Base-by-base conservation (phyloP, 2,888 invertebrate species). In the Lobophora halterata region DNA sequence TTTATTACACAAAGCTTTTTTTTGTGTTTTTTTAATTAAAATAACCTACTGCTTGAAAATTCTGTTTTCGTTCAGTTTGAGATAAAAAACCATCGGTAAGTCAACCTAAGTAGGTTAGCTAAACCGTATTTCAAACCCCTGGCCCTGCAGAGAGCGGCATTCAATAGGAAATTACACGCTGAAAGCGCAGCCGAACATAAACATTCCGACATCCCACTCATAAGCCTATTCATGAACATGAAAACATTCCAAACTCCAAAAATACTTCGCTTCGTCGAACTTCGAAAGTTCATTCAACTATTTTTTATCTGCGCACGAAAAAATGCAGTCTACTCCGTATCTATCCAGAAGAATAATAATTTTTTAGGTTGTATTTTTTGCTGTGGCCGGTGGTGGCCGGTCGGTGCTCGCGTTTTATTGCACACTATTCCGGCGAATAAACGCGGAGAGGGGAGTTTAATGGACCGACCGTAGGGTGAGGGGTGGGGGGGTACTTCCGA, bases 381-480 rank as follows among this genome's bases (percentile, higher is more conserved):
- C 72, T 70, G 74, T 65, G 77, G 74, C 71, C 68, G 66, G 59
- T 70, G 74, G 72, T 70, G 74, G 72, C 68, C 74, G 71, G 72
- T 65, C 65, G 69, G 64, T 65, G 68, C 67, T 75, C 73, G 72
- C 76, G 71, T 82, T 85, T 83, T 83, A 85, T 82, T 83, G 80
- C 85, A 68, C 79, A 79, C 85, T 82, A 85, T 82, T 78, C 81
- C 79, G 72, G 68, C 71, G 77, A 79, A 83, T 83, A 83, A 82
- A 80, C 79, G 76, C 65, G 71, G 48, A 41, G 51, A 58, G 64
- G 72, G 71, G 74, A n/a, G 69, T 61, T 71, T 82, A 82, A 82
- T 80, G 81, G 81, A 79, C 74, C 67, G 62, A 52, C 50, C 58
- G 65, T 20, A 44, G 57, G 58, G 61, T 30, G 32, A 27, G 33